A percentile compares a stretch with the other conserved stretches of the same genome.
phyloP scores from a whole-genome alignment of 2,888 invertebrate genomes.

The Microctonus aethiopoides region DNA sequence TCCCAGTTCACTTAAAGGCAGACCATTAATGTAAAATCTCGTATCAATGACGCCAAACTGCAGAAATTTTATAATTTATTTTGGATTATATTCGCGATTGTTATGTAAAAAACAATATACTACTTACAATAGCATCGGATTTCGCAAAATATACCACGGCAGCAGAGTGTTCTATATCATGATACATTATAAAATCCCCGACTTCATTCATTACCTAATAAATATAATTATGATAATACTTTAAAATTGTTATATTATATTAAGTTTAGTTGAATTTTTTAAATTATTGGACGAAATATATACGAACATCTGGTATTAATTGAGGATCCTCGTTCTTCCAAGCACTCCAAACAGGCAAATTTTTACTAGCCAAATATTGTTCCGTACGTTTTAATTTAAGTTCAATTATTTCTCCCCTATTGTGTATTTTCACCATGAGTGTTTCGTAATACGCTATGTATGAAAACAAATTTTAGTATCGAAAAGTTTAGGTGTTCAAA shows the following conservation, averaged over 20 bases:
- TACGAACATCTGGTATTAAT: not conserved
- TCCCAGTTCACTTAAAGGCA: not conserved
- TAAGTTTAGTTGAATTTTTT: no score
- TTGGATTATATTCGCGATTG: not conserved
- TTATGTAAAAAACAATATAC: not conserved
- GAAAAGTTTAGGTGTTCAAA: no score
- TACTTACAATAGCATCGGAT: not conserved
- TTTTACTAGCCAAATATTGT: not conserved
- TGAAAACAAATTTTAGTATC: no score
- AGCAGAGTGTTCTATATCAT: not conserved
- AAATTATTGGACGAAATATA: not conserved
- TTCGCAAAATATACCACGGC: not conserved
- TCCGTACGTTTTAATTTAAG: not conserved
- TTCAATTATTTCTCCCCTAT: not conserved
- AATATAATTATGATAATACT: not conserved
- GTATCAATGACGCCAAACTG: not conserved
- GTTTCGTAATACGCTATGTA: not conserved
- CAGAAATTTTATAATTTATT: not conserved
- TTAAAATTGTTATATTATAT: not conserved
- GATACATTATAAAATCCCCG: not conserved
- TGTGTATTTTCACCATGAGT: not conserved
- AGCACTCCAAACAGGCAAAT: not conserved
- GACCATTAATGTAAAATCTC: not conserved
- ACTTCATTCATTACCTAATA: not conserved
- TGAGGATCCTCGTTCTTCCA: not conserved